Percentiles rank a stretch among this genome's conserved stretches.
Evolutionary conservation across 2,797 vertebrate genomes (phyloP).

Genomic region (Sphaeramia orbicularis): DNA sequence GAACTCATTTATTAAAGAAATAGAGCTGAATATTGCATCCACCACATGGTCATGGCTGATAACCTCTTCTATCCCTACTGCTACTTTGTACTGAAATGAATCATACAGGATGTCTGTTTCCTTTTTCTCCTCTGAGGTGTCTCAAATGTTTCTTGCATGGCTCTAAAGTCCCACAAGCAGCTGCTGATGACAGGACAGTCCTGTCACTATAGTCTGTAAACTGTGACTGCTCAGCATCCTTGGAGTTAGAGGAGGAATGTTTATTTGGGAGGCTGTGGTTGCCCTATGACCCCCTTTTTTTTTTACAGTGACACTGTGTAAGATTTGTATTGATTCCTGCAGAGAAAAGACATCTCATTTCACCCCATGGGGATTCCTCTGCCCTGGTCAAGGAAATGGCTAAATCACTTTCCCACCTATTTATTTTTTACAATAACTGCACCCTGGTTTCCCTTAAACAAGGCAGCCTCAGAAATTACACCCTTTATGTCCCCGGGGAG

Average conservation of each 20-base stretch:
- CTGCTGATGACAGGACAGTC: slow-evolving; percentile 4
- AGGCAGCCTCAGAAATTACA: slow-evolving; percentile 59
- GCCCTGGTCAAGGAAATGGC: slow-evolving; percentile 61
- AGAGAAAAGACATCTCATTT: slow-evolving; percentile 71
- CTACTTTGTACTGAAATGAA: too few species aligned
- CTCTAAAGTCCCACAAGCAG: slow-evolving; percentile 4
- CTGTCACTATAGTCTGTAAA: slow-evolving; percentile 26
- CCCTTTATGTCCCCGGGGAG: slow-evolving; percentile 56
- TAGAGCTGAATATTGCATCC: too few species aligned
- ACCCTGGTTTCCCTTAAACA: slow-evolving; percentile 58
- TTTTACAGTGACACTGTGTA: slow-evolving; percentile 51
- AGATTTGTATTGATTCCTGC: slow-evolving; percentile 68
- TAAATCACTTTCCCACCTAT: slow-evolving; percentile 71
- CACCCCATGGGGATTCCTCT: slow-evolving; percentile 51
- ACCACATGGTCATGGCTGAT: too few species aligned
- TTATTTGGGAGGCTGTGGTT: slow-evolving; percentile 26
- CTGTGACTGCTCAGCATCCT: slow-evolving; percentile 15
- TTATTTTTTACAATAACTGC: slow-evolving; percentile 66
- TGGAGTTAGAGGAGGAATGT: slow-evolving; percentile 34
- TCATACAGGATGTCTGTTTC: not conserved
- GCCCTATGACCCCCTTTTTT: slow-evolving; percentile 70
- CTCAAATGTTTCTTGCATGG: not conserved
- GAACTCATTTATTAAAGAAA: too few species aligned
- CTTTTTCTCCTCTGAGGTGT: not conserved
- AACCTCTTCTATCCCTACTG: too few species aligned